Percentiles rank a stretch among this genome's conserved stretches.
Evolutionary conservation across 92 coral and sea anemone species (phyloP).

Genomic region (Parazoanthus atlanticus): DNA sequence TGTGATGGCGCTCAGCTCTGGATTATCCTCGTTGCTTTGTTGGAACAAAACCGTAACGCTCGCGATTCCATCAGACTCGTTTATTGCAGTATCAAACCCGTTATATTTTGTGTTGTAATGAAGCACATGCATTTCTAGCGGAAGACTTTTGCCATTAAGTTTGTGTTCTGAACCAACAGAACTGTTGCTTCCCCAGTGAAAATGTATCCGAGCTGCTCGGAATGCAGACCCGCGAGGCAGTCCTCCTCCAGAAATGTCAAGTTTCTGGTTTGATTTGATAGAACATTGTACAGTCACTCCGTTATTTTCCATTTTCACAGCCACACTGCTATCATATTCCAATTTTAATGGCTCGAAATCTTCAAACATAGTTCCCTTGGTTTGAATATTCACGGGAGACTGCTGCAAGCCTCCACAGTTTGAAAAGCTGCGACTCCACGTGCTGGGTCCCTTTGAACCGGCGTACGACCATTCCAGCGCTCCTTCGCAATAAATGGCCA

Average conservation of each 20-base stretch:
- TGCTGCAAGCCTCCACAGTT: constrained; percentile 76
- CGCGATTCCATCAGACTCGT: constrained; percentile 63
- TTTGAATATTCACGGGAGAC: constrained; percentile 80
- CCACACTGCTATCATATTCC: constrained; percentile 44
- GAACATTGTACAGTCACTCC: constrained; percentile 74
- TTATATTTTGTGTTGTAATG: constrained; percentile 71
- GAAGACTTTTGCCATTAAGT: constrained; percentile 63
- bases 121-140: constrained; percentile 88
- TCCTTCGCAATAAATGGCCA: background rate
- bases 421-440: constrained; percentile 69
- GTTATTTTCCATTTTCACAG: constrained; percentile 71
- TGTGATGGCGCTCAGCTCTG: constrained; percentile 48
- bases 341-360: constrained; percentile 56
- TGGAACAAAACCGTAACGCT: constrained; percentile 67
- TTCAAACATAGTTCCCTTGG: constrained; percentile 62
- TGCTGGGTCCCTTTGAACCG: constrained; percentile 54
- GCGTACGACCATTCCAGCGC: constrained; percentile 55
- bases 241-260: constrained; percentile 71
- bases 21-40: constrained; percentile 50
- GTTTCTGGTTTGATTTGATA: constrained; percentile 40
- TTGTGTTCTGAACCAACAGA: constrained; percentile 88
- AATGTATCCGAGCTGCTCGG: constrained; percentile 69
- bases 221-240: constrained; percentile 44
- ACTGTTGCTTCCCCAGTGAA: constrained; percentile 79
- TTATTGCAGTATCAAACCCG: constrained; percentile 46